A percentile compares a stretch with the other conserved stretches of the same genome.
phyloP scores from a whole-genome alignment of 2,797 vertebrate species.

The Hirundo rustica region DNA sequence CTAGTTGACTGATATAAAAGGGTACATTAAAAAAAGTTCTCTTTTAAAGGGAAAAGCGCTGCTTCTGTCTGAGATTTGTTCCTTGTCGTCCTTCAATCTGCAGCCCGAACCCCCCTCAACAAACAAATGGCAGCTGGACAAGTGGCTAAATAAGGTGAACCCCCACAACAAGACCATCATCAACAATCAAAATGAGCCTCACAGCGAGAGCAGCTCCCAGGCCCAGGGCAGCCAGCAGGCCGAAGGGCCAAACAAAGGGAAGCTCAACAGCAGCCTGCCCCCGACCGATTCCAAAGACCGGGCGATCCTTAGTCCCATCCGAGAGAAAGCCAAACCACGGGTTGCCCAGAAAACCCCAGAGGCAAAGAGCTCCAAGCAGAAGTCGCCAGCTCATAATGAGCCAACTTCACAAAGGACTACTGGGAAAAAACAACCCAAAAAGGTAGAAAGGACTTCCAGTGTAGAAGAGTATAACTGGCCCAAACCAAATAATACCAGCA shows the following conservation, averaged over 20 bases:
- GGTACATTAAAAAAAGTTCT: not conserved
- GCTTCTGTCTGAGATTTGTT: slow-evolving; percentile 30
- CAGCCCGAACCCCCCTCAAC: slow-evolving; percentile 94
- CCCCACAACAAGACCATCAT: slow-evolving; percentile 92
- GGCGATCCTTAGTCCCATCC: slow-evolving; percentile 80
- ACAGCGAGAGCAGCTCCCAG: slow-evolving; percentile 77
- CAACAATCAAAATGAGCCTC: slow-evolving; percentile 86
- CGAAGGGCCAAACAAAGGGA: slow-evolving; percentile 83
- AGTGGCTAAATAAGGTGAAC: slow-evolving; percentile 97
- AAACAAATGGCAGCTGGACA: slow-evolving; percentile 98
- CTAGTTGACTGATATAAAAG: slow-evolving; percentile 54
- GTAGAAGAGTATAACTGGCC: slow-evolving; percentile 88
- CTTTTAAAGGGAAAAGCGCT: not conserved
- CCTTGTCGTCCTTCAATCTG: slow-evolving; percentile 37
- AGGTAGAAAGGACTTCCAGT: slow-evolving; percentile 86
- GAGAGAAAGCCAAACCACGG: slow-evolving; percentile 90
- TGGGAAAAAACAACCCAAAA: slow-evolving; percentile 94
- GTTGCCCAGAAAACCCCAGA: slow-evolving; percentile 87
- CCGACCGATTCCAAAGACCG: slow-evolving; percentile 87
- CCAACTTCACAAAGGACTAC: slow-evolving; percentile 84
- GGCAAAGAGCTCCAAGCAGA: slow-evolving; percentile 88
- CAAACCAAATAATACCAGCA: slow-evolving; percentile 84
- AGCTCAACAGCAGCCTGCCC: slow-evolving; percentile 76
- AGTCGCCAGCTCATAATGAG: slow-evolving; percentile 86
- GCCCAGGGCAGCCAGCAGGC: slow-evolving; percentile 79